Evolutionary conservation across 2,888 invertebrate species (phyloP), one percentile per base, ranked within the genome.

Genomic region (Melieria crassipennis): DNA sequence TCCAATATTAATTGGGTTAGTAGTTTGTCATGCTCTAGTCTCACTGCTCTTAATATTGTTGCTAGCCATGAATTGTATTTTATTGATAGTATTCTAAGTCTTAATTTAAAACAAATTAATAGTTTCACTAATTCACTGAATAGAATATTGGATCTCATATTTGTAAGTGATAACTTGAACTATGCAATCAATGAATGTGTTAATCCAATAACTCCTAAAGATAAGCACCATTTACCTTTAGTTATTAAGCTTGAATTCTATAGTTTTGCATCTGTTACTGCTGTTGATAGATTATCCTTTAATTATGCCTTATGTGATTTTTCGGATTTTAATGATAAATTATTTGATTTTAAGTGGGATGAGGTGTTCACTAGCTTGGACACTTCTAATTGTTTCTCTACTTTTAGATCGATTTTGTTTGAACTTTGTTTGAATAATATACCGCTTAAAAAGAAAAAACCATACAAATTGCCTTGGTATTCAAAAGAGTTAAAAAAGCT

Each of bases 261-360:
- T 50, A 50, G 11, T 50, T 50, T 50, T 50, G 50, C 50, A 50
- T 50, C 50, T 10, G 9, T 50, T 50, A 7, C 50, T 10, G 1
- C 11, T 50, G 50, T 10, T 50, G 50, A 50, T 1, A 50, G 50
- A 10, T 50, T 50, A 50, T 50, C 50, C 11, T 50, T 50, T 50
- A 50, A 7, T 50, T 50, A 50, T 50, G 50, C 50, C 50, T 50
- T 50, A 50, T 50, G 50, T 50, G 50, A 50, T 50, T 50, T 50
- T 50, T 7, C 11, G 11, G 50, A 2, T 50, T 7, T 50, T 11
- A 50, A 50, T 50, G 50, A 50, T 7, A 7, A 10, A 50, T 11
- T 50, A 7, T 50, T 50, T 10, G 50, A 50, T 11, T n/a, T n/a
- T n/a, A n/a, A 16, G 16, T 16, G 16, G 16, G 16, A 16, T 16